phyloP scores from a whole-genome alignment of 2,113 vertebrate species.

The Garra rufa region DNA sequence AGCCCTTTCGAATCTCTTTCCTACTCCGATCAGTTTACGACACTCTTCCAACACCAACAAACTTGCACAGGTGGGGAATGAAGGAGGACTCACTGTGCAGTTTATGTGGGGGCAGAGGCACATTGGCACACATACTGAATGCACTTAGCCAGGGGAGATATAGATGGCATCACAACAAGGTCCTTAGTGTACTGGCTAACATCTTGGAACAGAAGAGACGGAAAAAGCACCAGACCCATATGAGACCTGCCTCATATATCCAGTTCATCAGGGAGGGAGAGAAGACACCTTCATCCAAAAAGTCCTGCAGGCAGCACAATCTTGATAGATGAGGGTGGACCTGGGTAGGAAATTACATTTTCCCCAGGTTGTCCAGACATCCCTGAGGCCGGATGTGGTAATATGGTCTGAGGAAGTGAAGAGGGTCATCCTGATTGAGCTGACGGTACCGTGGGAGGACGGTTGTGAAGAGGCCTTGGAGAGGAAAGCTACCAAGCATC shows the following conservation, averaged over 20 bases:
- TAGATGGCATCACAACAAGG: not conserved
- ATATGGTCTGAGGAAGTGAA: too few relatives aligned
- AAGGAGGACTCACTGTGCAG: not conserved
- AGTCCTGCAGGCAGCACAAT: not conserved
- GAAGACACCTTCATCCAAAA: not conserved
- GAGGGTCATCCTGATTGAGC: too few relatives aligned
- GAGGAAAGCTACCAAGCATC: too few relatives aligned
- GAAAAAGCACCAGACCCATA: not conserved
- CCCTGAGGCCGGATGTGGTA: too few relatives aligned
- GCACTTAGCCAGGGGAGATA: not conserved
- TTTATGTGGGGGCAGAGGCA: not conserved
- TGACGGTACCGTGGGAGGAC: too few relatives aligned
- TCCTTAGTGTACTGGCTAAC: not conserved
- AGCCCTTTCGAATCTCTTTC: not conserved
- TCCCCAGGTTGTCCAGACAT: too few relatives aligned
- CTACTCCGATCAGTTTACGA: not conserved
- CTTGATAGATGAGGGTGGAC: too few relatives aligned
- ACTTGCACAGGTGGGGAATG: conserved; percentile 19
- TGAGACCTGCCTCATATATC: not conserved
- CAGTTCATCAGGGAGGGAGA: not conserved
- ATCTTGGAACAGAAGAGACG: not conserved
- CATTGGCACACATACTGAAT: not conserved
- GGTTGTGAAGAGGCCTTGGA: too few relatives aligned
- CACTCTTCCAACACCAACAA: conserved; percentile 8
- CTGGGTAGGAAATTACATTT: too few relatives aligned